Percentiles rank a stretch among this genome's conserved stretches.
Evolutionary conservation across 2,888 invertebrate species (phyloP).

Genomic region (Drosophila macrospina): DNA sequence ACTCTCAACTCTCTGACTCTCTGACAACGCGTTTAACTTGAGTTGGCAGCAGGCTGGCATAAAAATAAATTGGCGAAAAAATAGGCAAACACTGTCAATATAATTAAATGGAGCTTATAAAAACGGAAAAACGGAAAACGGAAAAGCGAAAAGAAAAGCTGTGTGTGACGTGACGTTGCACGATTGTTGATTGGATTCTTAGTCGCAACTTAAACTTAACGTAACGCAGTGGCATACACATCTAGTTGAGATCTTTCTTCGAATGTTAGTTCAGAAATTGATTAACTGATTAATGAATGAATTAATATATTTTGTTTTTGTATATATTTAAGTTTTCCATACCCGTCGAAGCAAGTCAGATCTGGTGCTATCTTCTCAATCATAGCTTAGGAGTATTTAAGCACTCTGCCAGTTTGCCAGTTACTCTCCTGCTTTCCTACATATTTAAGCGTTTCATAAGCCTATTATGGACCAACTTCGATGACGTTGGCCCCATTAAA

Average conservation of each 20-base stretch:
- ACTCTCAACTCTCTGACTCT: neutral
- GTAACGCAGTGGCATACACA: neutral
- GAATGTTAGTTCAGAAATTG: neutral
- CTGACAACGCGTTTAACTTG: constrained; percentile 30
- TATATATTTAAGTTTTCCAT: constrained; percentile 1
- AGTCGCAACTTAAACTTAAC: constrained; percentile 56
- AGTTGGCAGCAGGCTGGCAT: constrained; percentile 25
- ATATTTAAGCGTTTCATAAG: constrained; percentile 55
- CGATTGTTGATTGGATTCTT: constrained; percentile 61
- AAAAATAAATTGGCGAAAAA: constrained; percentile 50
- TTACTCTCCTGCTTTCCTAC: constrained; percentile 3
- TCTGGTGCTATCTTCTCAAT: constrained; percentile 20
- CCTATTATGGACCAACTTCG: constrained; percentile 60
- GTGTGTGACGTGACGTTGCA: constrained; percentile 33
- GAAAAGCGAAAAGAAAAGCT: no score
- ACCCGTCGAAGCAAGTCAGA: neutral
- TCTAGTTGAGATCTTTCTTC: neutral
- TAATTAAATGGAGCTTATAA: constrained; percentile 76
- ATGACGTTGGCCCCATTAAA: constrained; percentile 53
- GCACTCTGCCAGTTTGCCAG: constrained; percentile 23
- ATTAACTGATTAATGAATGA: neutral
- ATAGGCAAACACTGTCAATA: constrained; percentile 71
- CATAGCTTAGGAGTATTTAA: constrained; percentile 26
- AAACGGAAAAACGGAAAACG: constrained; percentile 6
- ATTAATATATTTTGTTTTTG: neutral